phyloP scores from a whole-genome alignment of 2,888 invertebrate species.

The Sinohyriopsis cumingii region DNA sequence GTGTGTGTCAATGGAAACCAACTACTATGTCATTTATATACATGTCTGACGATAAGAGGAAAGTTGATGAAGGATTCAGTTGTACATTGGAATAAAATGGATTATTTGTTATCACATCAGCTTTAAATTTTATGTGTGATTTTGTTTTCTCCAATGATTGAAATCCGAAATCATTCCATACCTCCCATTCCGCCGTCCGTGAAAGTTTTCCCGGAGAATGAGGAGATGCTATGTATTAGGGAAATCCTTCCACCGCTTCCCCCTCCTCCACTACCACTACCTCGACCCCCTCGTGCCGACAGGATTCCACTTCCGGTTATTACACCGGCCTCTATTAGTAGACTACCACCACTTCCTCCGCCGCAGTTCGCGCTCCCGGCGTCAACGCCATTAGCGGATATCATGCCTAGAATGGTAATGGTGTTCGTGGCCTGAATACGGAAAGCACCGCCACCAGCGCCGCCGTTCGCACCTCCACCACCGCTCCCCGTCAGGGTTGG shows the following conservation, averaged over 20 bases:
- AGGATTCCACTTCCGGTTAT: slow-evolving; percentile 41
- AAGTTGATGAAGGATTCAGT: too few relatives aligned
- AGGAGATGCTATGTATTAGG: slow-evolving; percentile 18
- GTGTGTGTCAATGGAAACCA: too few relatives aligned
- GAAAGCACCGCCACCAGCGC: slow-evolving; percentile 45
- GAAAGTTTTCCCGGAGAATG: slow-evolving; percentile 26
- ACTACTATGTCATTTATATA: too few relatives aligned
- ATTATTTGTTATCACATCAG: too few relatives aligned
- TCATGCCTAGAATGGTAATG: slow-evolving; percentile 42
- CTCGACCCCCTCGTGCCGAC: slow-evolving; percentile 44
- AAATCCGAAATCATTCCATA: slow-evolving; percentile 13
- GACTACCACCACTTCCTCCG: slow-evolving; percentile 51
- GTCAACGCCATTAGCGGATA: slow-evolving; percentile 50
- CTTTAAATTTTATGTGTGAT: too few relatives aligned
- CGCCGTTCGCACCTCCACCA: slow-evolving; percentile 42
- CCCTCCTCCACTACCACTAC: slow-evolving; percentile 37
- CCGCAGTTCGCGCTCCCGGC: slow-evolving; percentile 28
- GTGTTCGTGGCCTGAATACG: slow-evolving; percentile 19
- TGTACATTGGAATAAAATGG: too few relatives aligned
- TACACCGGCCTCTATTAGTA: slow-evolving; percentile 24
- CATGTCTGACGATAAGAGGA: too few relatives aligned
- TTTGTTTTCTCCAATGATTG: background rate
- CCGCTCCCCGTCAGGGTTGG: slow-evolving; percentile 35
- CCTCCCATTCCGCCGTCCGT: slow-evolving; percentile 46
- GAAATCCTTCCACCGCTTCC: slow-evolving; percentile 48